phyloP scores from a whole-genome alignment of 2,797 vertebrate species.

The Petrocephalus schoutedeni region DNA sequence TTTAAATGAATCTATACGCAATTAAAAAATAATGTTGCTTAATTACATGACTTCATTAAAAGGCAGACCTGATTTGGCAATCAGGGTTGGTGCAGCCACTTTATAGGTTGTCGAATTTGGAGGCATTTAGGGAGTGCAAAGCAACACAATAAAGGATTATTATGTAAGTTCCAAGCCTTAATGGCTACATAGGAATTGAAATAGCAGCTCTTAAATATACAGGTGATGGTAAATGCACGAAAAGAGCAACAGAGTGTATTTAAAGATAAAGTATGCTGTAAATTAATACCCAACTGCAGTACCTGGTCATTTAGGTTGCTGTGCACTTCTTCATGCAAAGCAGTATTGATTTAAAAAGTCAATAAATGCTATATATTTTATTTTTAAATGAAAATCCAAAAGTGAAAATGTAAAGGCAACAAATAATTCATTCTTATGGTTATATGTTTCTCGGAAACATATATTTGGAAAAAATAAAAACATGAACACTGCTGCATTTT shows the following conservation, averaged over 20 bases:
- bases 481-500: slow-evolving; percentile 10
- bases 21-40: slow-evolving; percentile 17
- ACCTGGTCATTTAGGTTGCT: not conserved
- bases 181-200: not conserved
- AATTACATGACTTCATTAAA: slow-evolving; percentile 19
- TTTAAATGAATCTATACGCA: slow-evolving; percentile 12
- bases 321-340: not conserved
- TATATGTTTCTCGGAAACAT: not conserved
- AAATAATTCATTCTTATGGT: not conserved
- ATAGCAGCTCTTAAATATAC: not conserved
- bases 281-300: not conserved
- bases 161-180: not conserved
- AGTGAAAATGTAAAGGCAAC: not conserved
- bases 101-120: not conserved
- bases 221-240: not conserved
- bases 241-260: not conserved
- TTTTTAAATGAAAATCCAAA: not conserved
- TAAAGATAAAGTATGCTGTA: not conserved
- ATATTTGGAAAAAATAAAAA: not conserved
- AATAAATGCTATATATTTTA: not conserved
- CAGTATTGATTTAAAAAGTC: slow-evolving; percentile 7
- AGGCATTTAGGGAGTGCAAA: not conserved
- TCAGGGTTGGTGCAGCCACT: not conserved
- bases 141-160: not conserved
- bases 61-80: not conserved